Evolutionary conservation across 2,888 invertebrate genomes (phyloP).

Genomic region (Hemistola chrysoprasaria): DNA sequence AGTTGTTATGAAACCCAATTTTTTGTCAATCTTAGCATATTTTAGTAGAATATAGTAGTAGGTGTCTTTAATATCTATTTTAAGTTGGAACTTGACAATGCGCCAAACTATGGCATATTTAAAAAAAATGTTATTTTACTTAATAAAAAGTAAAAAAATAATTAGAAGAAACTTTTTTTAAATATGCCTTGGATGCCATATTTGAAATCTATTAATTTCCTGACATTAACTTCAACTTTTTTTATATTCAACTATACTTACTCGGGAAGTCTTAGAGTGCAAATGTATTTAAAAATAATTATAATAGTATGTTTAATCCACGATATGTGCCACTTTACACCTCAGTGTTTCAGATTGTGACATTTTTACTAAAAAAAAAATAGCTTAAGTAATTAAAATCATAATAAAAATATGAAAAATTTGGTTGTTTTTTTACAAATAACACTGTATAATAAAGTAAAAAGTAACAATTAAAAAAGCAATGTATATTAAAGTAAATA

Average conservation of each 20-base stretch:
- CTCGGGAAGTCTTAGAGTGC: too few species aligned
- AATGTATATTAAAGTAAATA: neutral
- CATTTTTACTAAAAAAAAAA: slow-evolving; percentile 36
- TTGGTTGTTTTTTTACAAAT: slow-evolving; percentile 5
- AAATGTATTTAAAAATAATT: slow-evolving; percentile 5
- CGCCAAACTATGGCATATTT: slow-evolving; percentile 49
- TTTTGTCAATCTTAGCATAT: slow-evolving; percentile 1
- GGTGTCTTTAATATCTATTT: neutral
- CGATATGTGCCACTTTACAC: slow-evolving; percentile 55
- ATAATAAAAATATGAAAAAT: neutral
- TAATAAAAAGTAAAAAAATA: slow-evolving; percentile 30
- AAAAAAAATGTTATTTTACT: slow-evolving; percentile 8
- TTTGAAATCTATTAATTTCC: too few species aligned
- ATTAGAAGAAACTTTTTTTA: too few species aligned
- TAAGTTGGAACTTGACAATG: slow-evolving; percentile 57
- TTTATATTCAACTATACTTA: too few species aligned
- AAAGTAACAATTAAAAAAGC: neutral
- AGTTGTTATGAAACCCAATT: slow-evolving; percentile 3
- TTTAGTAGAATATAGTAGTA: neutral
- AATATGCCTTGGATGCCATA: too few species aligned
- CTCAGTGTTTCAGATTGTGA: slow-evolving; percentile 50
- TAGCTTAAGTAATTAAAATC: slow-evolving; percentile 13
- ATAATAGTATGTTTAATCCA: slow-evolving; percentile 33
- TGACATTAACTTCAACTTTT: too few species aligned
- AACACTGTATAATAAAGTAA: slow-evolving; percentile 2